These are phyloP conservation scores for Oreohelix idahoensis DNA, from an alignment of 1,140 invertebrate genomes.

Conservation along the genomic window DNA sequence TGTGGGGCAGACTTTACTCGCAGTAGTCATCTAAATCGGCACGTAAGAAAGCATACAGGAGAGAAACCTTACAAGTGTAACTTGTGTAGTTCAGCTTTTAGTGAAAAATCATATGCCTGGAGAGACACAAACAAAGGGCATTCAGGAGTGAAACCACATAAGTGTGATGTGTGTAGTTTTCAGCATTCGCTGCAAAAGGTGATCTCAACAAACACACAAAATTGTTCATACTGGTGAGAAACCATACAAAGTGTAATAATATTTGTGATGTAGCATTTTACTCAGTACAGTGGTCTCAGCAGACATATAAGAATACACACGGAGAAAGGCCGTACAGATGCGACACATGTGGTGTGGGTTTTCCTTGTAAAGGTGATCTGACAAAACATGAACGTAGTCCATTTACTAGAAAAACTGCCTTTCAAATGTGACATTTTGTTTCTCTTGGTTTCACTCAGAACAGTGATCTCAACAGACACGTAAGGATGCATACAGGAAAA, in stretches of 20 bases:
- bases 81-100: constrained; percentile 33
- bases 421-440: constrained; percentile 5
- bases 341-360: background rate
- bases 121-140: background rate
- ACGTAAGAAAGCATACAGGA: constrained; percentile 1
- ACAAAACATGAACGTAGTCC: background rate
- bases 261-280: background rate
- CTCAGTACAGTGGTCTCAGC: background rate
- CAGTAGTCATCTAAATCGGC: background rate
- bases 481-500: background rate
- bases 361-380: background rate
- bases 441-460: background rate
- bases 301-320: constrained; percentile 2
- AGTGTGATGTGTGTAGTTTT: constrained; percentile 11
- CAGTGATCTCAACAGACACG: background rate
- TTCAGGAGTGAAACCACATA: background rate
- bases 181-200: background rate
- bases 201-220: constrained; percentile 9
- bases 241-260: constrained; percentile 10
- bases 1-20: background rate
- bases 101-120: constrained; percentile 71
- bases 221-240: background rate
- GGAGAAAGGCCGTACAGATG: background rate
- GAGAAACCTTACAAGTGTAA: constrained; percentile 15
- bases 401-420: background rate